These are phyloP conservation scores for Apodemia mormo DNA, from an alignment of 2,888 invertebrate species.

Conservation along the genomic window DNA sequence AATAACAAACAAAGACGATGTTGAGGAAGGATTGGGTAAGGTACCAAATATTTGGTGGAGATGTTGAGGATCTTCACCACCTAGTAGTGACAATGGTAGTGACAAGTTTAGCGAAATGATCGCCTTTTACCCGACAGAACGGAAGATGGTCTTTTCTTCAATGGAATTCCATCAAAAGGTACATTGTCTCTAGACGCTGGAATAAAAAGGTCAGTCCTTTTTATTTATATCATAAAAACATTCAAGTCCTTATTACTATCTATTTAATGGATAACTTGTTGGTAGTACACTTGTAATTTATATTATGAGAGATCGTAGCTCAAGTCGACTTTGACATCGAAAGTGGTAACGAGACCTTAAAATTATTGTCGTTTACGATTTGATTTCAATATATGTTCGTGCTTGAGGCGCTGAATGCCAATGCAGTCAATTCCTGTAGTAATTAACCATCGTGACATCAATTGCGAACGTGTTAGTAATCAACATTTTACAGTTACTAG, in stretches of 20 bases:
- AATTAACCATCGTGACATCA: slow-evolving; percentile 14
- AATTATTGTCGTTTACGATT: slow-evolving; percentile 6
- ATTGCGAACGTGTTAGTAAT: slow-evolving; percentile 18
- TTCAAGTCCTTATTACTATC: neutral
- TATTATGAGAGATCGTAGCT: neutral
- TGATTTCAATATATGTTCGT: slow-evolving; percentile 15
- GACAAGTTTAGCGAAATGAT: too few species aligned
- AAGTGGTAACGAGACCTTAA: slow-evolving; percentile 14
- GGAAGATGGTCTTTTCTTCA: too few species aligned
- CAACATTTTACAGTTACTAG: slow-evolving; percentile 12
- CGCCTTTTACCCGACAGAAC: too few species aligned
- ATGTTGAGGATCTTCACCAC: too few species aligned
- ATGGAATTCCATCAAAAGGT: too few species aligned
- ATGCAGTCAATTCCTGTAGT: slow-evolving; percentile 14
- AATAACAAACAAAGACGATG: too few species aligned
- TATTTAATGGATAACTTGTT: neutral
- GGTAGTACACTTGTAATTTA: neutral
- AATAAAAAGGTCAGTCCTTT: too few species aligned
- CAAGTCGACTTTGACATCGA: neutral
- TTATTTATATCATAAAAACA: neutral
- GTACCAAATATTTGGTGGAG: too few species aligned
- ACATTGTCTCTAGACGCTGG: neutral
- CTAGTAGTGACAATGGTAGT: too few species aligned
- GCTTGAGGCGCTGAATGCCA: slow-evolving; percentile 4
- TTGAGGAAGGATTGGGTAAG: too few species aligned